Evolutionary conservation across 2,888 invertebrate genomes (phyloP), one percentile per base, ranked within the genome.

Genomic region (Dioctria rufipes): DNA sequence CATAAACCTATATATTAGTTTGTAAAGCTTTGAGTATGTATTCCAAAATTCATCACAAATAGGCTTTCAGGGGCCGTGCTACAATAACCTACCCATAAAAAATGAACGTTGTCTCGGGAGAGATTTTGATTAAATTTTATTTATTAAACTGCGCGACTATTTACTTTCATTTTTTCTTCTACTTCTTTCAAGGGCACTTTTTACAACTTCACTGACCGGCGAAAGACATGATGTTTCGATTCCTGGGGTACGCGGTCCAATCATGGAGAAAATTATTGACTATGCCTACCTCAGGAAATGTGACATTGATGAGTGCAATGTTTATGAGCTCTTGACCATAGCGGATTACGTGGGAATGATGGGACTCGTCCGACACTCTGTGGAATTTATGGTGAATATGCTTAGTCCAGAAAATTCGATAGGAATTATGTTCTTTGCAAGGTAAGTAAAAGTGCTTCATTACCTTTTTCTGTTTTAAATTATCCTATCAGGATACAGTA

Each of bases 281-380:
- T 97, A 95, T 88, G 95, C 96, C 0, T 98, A 98, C 88, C 90
- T 96, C 61, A 92, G 96, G 78, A 93, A 93, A 83, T 92, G 95
- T 78, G 92, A 93, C 81, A 92, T 98, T 40, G 93, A 91, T 81
- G 92, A 93, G 54, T 92, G 93, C 49, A 97, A 96, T 86, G 96
- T 97, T 0, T 94, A 94, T 85, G 92, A 94, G 85, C 90, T 98
- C 11, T 91, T 97, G 60, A 93, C 95, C 85, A 94, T 95, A 0
- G 96, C 97, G 3, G 97, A 98, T 90, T 97, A 96, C 87, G 92
- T 98, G 79, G 94, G 95, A 85, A 94, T 97, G 84, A 90, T 94
- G 66, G 96, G 96, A 0, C 93, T 97, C 65, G 91, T 96, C 75
- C 93, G 94, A 83, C 91, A 94, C 37, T 97, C 97, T 88, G 95